Percentiles rank a stretch among this genome's conserved stretches.
Conservation (phyloP, 92 coral and sea anemone species). For the Porites divaricata region DNA sequence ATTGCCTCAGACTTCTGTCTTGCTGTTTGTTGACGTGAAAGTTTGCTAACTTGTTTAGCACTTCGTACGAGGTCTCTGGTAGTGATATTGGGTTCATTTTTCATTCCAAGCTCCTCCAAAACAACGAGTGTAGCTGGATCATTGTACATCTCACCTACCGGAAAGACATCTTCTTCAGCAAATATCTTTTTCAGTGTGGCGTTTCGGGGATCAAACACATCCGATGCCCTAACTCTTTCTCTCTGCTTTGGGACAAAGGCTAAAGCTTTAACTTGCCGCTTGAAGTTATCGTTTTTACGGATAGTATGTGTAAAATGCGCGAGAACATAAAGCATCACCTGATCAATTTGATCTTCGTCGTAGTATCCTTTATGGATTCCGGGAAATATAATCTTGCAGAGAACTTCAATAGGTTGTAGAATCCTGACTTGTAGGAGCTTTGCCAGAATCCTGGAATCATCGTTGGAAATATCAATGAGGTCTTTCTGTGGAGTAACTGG, state of each 20-base stretch:
- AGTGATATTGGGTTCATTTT: too few relatives aligned
- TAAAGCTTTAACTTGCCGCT: slow-evolving; percentile 16
- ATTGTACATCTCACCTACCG: slow-evolving; percentile 2
- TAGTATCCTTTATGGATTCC: slow-evolving; percentile 32
- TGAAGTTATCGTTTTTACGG: slow-evolving; percentile 1
- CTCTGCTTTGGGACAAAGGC: slow-evolving; percentile 39
- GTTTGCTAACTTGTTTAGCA: too few relatives aligned
- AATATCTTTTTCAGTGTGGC: slow-evolving; percentile 28
- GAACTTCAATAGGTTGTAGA: slow-evolving; percentile 24
- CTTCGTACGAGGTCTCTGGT: too few relatives aligned
- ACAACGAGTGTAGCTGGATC: too few relatives aligned
- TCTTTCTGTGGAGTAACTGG: slow-evolving; percentile 23
- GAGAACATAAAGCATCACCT: slow-evolving; percentile 32
- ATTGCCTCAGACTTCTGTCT: too few relatives aligned
- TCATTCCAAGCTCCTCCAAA: too few relatives aligned
- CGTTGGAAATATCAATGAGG: slow-evolving; percentile 45
- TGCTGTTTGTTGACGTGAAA: too few relatives aligned
- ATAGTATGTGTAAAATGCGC: slow-evolving; percentile 31
- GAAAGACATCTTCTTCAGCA: slow-evolving; percentile 50
- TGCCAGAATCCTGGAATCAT: slow-evolving; percentile 43
- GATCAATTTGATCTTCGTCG: slow-evolving; percentile 47
- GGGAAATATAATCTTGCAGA: slow-evolving; percentile 47
- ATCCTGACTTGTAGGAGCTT: slow-evolving; percentile 30
- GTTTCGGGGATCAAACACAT: slow-evolving; percentile 61
- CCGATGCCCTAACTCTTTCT: slow-evolving; percentile 38